These are phyloP conservation scores for Euglossa dilemma DNA, from an alignment of 1,140 invertebrate species.

Conservation along the genomic window DNA sequence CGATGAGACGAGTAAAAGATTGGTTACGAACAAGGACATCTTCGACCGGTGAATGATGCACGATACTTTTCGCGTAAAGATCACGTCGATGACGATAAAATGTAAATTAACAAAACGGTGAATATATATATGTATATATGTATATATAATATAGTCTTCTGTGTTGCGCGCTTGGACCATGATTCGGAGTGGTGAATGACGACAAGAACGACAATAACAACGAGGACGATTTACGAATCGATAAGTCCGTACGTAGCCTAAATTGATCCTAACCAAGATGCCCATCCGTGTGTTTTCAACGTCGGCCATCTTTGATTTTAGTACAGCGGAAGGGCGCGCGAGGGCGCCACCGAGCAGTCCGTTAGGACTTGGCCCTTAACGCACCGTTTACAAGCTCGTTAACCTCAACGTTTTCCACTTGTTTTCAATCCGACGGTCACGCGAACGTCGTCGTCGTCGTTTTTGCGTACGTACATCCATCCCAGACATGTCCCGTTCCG, in stretches of 20 bases:
- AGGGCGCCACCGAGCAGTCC: neutral
- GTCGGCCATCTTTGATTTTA: neutral
- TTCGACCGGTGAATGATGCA: constrained; percentile 53
- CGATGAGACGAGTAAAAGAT: constrained; percentile 25
- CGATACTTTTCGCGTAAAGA: constrained; percentile 14
- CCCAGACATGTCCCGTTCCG: neutral
- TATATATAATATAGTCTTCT: constrained; percentile 34
- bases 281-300: neutral
- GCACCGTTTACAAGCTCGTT: neutral
- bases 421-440: neutral
- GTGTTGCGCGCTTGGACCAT: constrained; percentile 63
- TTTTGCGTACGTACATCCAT: neutral
- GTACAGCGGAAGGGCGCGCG: neutral
- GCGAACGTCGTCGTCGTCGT: neutral
- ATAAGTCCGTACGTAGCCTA: neutral
- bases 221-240: constrained; percentile 32
- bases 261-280: neutral
- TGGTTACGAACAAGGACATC: constrained; percentile 27
- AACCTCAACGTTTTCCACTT: neutral
- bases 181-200: constrained; percentile 43
- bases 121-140: constrained; percentile 27
- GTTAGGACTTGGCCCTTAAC: neutral
- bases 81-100: constrained; percentile 35
- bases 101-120: constrained; percentile 47
- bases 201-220: constrained; percentile 30